Evolutionary conservation across 1,140 invertebrate genomes (phyloP).

Genomic region (Alviniconcha marisindica): DNA sequence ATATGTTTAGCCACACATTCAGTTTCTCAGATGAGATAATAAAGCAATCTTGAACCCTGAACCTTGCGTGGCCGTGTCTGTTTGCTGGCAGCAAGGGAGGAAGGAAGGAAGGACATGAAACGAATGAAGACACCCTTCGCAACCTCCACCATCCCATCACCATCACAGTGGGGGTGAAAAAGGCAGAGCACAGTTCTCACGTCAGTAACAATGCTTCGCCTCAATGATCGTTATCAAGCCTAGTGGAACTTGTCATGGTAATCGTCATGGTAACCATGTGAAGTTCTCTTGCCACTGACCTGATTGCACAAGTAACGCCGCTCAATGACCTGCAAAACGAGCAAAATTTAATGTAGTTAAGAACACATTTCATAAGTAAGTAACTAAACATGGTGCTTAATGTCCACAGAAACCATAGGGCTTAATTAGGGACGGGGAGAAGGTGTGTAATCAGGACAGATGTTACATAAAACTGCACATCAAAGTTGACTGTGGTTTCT

Average conservation of each 20-base stretch:
- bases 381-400: too few relatives aligned
- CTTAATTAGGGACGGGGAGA: background rate
- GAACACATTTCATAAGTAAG: background rate
- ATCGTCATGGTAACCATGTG: background rate
- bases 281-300: slow-evolving; percentile 51
- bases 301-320: slow-evolving; percentile 51
- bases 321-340: slow-evolving; percentile 55
- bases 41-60: too few relatives aligned
- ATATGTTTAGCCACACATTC: too few relatives aligned
- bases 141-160: background rate
- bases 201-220: background rate
- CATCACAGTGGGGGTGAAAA: too few relatives aligned
- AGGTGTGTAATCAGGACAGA: background rate
- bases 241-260: too few relatives aligned
- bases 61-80: too few relatives aligned
- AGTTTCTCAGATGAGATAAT: too few relatives aligned
- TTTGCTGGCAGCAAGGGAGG: too few relatives aligned
- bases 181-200: too few relatives aligned
- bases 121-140: too few relatives aligned
- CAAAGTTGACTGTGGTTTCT: background rate
- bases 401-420: background rate
- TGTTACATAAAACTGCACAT: background rate
- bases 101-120: too few relatives aligned
- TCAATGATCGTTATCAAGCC: too few relatives aligned
- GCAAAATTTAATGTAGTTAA: background rate